Base-by-base conservation (phyloP, 2,113 vertebrate genomes). In the Oreochromis tanganicae region DNA sequence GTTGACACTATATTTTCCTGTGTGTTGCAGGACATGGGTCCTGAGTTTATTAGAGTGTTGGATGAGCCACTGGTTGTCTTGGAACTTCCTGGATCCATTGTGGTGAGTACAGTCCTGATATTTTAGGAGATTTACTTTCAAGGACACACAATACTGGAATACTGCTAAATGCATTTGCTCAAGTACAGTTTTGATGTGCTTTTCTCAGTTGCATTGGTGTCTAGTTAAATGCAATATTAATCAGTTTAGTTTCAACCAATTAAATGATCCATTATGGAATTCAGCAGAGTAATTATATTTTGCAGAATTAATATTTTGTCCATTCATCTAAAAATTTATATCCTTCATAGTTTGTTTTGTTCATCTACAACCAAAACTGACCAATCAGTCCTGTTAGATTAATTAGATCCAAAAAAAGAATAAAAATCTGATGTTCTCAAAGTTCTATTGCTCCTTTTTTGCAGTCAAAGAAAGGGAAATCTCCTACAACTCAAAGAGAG, bases 391-490 rank as follows among this genome's bases (percentile, higher is more conserved):
- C 9, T 48, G 5, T 75, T 29, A 29, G 24, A 75, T 48, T 46
- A 75, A 48, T 46, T 71, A 9, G 66, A 73, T 41, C 5, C 3
- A 14, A 52, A 52, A 19, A 50, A 52, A 52, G 3, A 19, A 71
- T 0, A 24, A 17, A 38, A 66, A 66, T 66, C 4, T 1, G 24
- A 32, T 50, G 11, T 50, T 78, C 24, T 78, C 27, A 1, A 32
- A 78, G 21, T 19, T 29, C 14, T 63, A 6, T 52, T 29, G 4
- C 11, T 68, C 3, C 3, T 41, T 6, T 6, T 46, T 3, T n/a
- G 21, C 90, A 98, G 97, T 97, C 96, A 50, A 97, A 97, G 93
- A 98, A 97, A 91, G 97, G 97, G 38, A 98, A 97, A 91, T 97
- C 96, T 34, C 94, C 94, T 13, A 92, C 95, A 87, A 97, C 96